phyloP scores from a whole-genome alignment of 2,888 invertebrate species.

The Ophion costatus region DNA sequence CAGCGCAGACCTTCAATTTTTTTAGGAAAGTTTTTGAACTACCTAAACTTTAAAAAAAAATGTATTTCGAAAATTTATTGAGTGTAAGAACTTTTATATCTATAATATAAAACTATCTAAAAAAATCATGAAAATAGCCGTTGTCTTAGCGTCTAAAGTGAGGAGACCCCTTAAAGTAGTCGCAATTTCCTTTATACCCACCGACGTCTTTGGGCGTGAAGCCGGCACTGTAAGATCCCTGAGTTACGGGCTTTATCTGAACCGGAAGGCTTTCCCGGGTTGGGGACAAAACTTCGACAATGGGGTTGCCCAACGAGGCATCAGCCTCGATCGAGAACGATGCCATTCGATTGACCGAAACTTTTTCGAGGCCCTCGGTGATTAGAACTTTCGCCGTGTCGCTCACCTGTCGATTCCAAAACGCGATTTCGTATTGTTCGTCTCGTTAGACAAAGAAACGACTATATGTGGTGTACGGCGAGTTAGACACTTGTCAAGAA shows the following conservation, averaged over 20 bases:
- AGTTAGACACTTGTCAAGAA: too few species aligned
- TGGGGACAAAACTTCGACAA: constrained; percentile 89
- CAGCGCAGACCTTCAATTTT: too few species aligned
- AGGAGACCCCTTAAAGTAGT: neutral
- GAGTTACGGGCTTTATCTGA: constrained; percentile 92
- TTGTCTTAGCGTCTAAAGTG: too few species aligned
- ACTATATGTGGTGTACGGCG: too few species aligned
- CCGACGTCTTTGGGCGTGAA: constrained; percentile 96
- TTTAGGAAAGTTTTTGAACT: too few species aligned
- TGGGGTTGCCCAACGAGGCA: constrained; percentile 87
- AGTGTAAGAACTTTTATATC: too few species aligned
- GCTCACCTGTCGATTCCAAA: constrained; percentile 74
- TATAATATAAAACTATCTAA: too few species aligned
- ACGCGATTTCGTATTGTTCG: neutral
- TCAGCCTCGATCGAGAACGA: constrained; percentile 95
- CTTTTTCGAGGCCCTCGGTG: constrained; percentile 93
- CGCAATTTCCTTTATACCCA: constrained; percentile 74
- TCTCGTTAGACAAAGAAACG: neutral
- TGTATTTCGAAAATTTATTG: too few species aligned
- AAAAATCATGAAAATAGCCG: too few species aligned
- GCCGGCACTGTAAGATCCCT: constrained; percentile 92
- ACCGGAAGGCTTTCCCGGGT: constrained; percentile 87
- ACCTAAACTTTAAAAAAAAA: too few species aligned
- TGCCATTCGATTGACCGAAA: constrained; percentile 93
- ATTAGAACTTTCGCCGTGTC: constrained; percentile 87